Evolutionary conservation across 2,113 vertebrate species (phyloP).

Genomic region (Chamaea fasciata): DNA sequence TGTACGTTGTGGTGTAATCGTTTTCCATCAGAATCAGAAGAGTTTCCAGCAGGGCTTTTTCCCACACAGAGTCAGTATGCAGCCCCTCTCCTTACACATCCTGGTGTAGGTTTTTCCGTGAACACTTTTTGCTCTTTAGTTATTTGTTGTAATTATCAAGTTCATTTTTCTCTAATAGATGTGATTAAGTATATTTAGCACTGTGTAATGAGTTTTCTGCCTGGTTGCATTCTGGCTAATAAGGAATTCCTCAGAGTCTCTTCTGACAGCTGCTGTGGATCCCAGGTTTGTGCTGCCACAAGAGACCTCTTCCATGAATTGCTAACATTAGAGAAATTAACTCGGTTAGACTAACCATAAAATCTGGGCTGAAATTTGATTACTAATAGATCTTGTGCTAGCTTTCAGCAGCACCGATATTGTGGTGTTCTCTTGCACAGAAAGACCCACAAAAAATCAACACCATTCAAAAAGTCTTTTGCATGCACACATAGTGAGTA

Average conservation of each 20-base stretch:
- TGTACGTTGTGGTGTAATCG: background rate
- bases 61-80: background rate
- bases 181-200: slow-evolving; percentile 98
- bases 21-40: background rate
- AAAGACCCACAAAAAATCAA: background rate
- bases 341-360: slow-evolving; percentile 80
- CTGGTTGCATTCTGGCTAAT: slow-evolving; percentile 96
- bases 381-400: slow-evolving; percentile 68
- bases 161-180: slow-evolving; percentile 92
- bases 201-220: slow-evolving; percentile 99
- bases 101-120: slow-evolving; percentile 47
- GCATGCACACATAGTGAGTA: background rate
- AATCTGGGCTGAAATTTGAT: slow-evolving; percentile 81
- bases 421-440: background rate
- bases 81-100: background rate
- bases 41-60: background rate
- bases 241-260: slow-evolving; percentile 81
- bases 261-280: slow-evolving; percentile 80
- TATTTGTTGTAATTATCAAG: slow-evolving; percentile 92
- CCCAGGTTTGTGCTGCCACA: slow-evolving; percentile 70
- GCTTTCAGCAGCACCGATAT: background rate
- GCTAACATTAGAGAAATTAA: slow-evolving; percentile 81
- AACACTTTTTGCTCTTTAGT: slow-evolving; percentile 84
- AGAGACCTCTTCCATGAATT: slow-evolving; percentile 72
- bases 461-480: background rate